A percentile compares a stretch with the other conserved stretches of the same genome.
Conservation (phyloP, 2,113 vertebrate species). For the Microtus pennsylvanicus region DNA sequence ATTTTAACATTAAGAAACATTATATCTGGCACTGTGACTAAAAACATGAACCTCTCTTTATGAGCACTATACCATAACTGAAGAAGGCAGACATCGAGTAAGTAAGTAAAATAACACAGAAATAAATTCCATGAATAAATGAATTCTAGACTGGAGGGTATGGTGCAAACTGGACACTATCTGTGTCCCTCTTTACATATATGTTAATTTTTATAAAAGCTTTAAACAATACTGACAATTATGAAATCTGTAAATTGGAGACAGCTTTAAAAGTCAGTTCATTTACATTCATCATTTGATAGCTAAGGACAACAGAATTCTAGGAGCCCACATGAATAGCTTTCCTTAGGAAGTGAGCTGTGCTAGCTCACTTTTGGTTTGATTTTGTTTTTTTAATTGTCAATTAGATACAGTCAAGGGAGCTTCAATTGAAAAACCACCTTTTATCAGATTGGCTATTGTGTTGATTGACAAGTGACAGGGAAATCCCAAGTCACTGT, state of each 20-base stretch:
- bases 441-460: background rate
- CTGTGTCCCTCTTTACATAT: background rate
- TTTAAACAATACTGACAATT: conserved; percentile 40
- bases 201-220: background rate
- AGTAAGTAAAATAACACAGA: conserved; percentile 5
- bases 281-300: background rate
- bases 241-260: background rate
- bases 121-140: conserved; percentile 41
- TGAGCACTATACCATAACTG: background rate
- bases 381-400: background rate
- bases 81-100: background rate
- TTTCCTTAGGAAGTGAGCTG: background rate
- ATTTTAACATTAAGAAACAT: conserved; percentile 43
- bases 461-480: background rate
- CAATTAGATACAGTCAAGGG: background rate
- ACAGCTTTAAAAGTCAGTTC: background rate
- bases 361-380: background rate
- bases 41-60: conserved; percentile 26
- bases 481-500: background rate
- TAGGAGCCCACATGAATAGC: background rate
- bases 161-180: background rate
- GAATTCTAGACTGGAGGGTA: background rate
- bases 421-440: background rate
- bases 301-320: background rate
- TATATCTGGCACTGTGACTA: background rate